Evolutionary conservation across 2,113 vertebrate genomes (phyloP).

Genomic region (Microcebus tavaratra): DNA sequence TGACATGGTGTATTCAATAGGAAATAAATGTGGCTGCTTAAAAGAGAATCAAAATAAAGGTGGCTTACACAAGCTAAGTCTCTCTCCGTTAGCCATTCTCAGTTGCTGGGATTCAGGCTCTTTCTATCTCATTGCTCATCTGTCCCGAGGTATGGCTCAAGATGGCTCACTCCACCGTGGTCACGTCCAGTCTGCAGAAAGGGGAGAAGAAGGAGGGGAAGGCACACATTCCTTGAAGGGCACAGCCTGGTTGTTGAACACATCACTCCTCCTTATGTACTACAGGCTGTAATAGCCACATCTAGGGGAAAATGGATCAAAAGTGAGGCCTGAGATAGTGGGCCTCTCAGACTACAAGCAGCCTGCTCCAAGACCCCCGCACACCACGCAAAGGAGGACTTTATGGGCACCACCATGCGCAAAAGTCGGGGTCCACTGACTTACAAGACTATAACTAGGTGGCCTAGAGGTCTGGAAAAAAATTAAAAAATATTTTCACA

Average conservation of each 20-base stretch:
- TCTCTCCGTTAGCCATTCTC: not conserved
- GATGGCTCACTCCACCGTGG: not conserved
- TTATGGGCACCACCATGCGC: accelerated
- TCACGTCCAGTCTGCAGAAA: not conserved
- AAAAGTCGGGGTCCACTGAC: not conserved
- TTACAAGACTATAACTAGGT: not conserved
- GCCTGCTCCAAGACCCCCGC: no score
- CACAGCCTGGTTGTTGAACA: not conserved
- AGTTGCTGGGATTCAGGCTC: not conserved
- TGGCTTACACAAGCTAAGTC: not conserved
- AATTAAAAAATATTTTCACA: not conserved
- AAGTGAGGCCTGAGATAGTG: not conserved
- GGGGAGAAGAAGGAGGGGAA: no score
- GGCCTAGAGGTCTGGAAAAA: not conserved
- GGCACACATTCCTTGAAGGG: not conserved
- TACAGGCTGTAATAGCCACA: not conserved
- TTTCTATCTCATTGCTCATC: not conserved
- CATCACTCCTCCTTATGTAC: not conserved
- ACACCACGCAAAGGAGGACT: not conserved
- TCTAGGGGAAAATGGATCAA: not conserved
- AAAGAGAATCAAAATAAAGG: not conserved
- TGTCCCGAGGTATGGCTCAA: not conserved
- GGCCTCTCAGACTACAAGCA: not conserved
- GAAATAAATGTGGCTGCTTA: not conserved
- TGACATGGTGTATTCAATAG: not conserved